phyloP scores from a whole-genome alignment of 2,888 invertebrate genomes.

The Ceriagrion tenellum region DNA sequence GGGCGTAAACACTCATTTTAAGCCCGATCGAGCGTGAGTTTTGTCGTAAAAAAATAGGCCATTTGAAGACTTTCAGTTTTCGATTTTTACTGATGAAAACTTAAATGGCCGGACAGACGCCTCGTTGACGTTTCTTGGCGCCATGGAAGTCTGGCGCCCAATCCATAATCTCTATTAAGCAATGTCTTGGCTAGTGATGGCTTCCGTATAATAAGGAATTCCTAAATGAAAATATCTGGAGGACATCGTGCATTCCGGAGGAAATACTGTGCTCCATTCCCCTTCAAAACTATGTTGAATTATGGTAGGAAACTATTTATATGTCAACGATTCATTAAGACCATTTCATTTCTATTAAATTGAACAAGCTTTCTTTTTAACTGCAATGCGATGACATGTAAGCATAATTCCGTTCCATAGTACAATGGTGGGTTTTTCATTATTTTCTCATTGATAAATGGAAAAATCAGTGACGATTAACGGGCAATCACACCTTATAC shows the following conservation, averaged over 20 bases:
- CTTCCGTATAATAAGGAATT: neutral
- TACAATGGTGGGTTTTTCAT: too few species aligned
- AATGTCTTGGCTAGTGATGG: neutral
- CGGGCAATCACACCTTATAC: too few species aligned
- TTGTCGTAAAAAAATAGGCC: constrained; percentile 25
- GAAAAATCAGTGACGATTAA: too few species aligned
- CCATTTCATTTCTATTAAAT: too few species aligned
- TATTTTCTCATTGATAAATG: too few species aligned
- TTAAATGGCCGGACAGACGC: neutral
- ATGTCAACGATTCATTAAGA: too few species aligned
- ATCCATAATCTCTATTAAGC: constrained; percentile 5
- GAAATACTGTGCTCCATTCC: neutral
- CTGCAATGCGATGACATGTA: too few species aligned
- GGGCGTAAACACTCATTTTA: neutral
- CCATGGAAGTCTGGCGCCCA: constrained; percentile 6
- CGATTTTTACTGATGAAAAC: neutral
- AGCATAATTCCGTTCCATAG: too few species aligned
- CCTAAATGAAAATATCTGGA: neutral
- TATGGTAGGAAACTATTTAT: too few species aligned
- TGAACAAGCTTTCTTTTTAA: too few species aligned
- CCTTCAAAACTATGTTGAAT: too few species aligned
- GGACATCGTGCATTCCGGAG: neutral
- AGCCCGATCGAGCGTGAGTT: constrained; percentile 24
- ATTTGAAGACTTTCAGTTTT: neutral
- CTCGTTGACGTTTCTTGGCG: neutral